Evolutionary conservation across 2,888 invertebrate species (phyloP).

Genomic region (Schrankia costaestrigalis): DNA sequence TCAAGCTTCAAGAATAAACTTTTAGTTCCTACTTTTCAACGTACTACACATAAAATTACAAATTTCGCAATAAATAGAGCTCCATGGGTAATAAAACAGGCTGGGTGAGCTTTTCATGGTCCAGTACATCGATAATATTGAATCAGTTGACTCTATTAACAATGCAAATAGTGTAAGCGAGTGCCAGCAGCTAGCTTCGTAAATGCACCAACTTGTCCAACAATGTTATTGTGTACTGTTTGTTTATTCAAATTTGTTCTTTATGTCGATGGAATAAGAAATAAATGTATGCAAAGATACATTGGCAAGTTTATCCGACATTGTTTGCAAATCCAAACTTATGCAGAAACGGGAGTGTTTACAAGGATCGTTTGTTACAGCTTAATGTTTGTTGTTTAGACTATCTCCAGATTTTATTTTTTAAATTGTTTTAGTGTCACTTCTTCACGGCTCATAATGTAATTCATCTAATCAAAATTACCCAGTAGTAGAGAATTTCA

Average conservation of each 20-base stretch:
- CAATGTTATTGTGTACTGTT: slow-evolving; percentile 15
- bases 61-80: too few relatives aligned
- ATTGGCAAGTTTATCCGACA: slow-evolving; percentile 50
- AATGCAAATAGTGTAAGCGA: slow-evolving; percentile 66
- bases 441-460: too few relatives aligned
- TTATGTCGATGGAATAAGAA: slow-evolving; percentile 12
- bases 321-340: slow-evolving; percentile 70
- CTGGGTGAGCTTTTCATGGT: too few relatives aligned
- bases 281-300: slow-evolving; percentile 17
- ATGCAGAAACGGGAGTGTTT: slow-evolving; percentile 65
- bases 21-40: too few relatives aligned
- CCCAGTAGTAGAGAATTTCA: too few relatives aligned
- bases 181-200: slow-evolving; percentile 56
- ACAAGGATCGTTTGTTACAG: slow-evolving; percentile 65
- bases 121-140: slow-evolving; percentile 61
- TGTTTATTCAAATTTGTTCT: slow-evolving; percentile 15
- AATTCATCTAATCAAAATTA: too few relatives aligned
- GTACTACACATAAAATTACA: too few relatives aligned
- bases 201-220: slow-evolving; percentile 54
- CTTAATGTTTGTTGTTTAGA: slow-evolving; percentile 65
- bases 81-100: too few relatives aligned
- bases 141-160: slow-evolving; percentile 71
- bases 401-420: slow-evolving; percentile 51
- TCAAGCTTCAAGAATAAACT: too few relatives aligned
- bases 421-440: slow-evolving; percentile 17